Conservation (phyloP, 2,797 vertebrate genomes). For the Premnoplex brunnescens region DNA sequence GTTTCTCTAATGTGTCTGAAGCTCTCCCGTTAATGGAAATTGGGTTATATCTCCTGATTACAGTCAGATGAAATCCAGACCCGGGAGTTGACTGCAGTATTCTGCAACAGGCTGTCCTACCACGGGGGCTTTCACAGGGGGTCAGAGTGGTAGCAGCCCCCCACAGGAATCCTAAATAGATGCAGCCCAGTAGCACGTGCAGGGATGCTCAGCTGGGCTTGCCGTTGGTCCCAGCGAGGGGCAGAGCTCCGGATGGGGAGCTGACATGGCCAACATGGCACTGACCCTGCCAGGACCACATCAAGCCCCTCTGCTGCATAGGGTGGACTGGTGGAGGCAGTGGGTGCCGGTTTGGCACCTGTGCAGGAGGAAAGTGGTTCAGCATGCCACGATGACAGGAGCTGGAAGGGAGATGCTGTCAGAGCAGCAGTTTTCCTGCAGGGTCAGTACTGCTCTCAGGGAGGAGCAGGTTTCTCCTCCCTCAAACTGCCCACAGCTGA, state of each 20-base stretch:
- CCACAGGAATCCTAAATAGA: rapidly evolving
- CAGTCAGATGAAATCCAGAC: slow-evolving; percentile 8
- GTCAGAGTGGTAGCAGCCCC: not conserved
- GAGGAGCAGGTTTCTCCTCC: not conserved
- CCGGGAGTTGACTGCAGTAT: not conserved
- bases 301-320: not conserved
- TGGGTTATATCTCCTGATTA: slow-evolving; percentile 33
- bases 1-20: slow-evolving; percentile 33
- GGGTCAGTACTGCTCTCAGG: not conserved
- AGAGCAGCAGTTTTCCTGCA: not conserved
- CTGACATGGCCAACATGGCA: rapidly evolving
- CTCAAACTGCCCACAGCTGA: not conserved
- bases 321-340: rapidly evolving
- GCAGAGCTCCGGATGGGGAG: not conserved
- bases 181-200: rapidly evolving
- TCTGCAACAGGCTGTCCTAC: not conserved
- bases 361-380: not conserved
- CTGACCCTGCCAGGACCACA: not conserved
- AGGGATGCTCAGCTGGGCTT: not conserved
- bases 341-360: not conserved
- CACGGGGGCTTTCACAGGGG: rapidly evolving
- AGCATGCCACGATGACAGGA: rapidly evolving
- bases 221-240: rapidly evolving
- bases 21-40: not conserved
- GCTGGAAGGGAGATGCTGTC: not conserved